Evolutionary conservation across 1,140 invertebrate genomes (phyloP).

Genomic region (Ceratoteleas bidentatus): DNA sequence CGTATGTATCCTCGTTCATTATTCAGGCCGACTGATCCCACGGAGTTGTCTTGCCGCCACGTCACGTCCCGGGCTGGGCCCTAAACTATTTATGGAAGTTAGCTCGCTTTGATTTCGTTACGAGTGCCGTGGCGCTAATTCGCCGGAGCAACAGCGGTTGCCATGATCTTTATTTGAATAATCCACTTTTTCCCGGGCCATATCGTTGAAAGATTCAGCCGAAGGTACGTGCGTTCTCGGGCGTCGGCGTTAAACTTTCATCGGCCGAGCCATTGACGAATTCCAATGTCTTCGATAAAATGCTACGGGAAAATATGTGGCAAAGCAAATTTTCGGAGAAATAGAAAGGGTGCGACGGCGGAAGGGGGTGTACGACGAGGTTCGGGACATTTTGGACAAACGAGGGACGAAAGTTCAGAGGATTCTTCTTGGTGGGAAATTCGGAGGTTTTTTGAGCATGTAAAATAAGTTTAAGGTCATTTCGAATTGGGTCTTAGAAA

Average conservation of each 20-base stretch:
- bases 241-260: slow-evolving; percentile 5
- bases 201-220: slow-evolving; percentile 28
- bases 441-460: too few relatives aligned
- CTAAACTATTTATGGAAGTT: slow-evolving; percentile 64
- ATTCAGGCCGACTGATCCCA: slow-evolving; percentile 60
- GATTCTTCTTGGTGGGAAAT: too few relatives aligned
- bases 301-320: neutral
- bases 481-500: too few relatives aligned
- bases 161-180: slow-evolving; percentile 52
- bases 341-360: too few relatives aligned
- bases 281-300: neutral
- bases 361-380: too few relatives aligned
- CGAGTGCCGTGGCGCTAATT: slow-evolving; percentile 54
- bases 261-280: neutral
- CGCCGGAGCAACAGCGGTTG: slow-evolving; percentile 47
- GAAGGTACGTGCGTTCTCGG: neutral
- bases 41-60: slow-evolving; percentile 47
- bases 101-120: slow-evolving; percentile 62
- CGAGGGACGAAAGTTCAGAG: too few relatives aligned
- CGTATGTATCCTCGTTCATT: slow-evolving; percentile 64
- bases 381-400: too few relatives aligned
- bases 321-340: neutral
- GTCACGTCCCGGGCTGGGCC: slow-evolving; percentile 49
- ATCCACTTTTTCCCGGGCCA: slow-evolving; percentile 34
- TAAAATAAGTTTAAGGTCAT: too few relatives aligned